phyloP scores from a whole-genome alignment of 2,888 invertebrate species.

The Xanthia togata region DNA sequence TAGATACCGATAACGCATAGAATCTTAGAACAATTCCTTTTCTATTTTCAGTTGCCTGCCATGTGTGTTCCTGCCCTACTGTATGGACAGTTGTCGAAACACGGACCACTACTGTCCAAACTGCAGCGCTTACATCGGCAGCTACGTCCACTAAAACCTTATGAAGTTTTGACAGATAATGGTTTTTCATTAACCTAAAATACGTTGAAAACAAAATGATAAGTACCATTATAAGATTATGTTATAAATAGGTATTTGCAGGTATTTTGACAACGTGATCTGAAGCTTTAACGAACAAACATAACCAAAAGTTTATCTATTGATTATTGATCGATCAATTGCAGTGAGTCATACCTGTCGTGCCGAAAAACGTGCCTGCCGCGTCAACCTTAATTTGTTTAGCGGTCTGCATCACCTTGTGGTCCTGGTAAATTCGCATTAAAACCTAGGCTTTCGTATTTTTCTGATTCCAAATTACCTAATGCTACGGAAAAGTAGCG shows the following conservation, averaged over 20 bases:
- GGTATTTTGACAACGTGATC: background rate
- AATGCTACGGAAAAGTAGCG: too few relatives aligned
- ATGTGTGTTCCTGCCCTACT: conserved; percentile 90
- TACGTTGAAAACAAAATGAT: background rate
- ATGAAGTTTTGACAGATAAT: background rate
- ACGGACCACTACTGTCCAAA: conserved; percentile 56
- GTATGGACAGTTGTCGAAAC: conserved; percentile 88
- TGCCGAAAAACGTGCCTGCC: background rate
- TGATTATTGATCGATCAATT: background rate
- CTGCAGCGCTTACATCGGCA: conserved; percentile 88
- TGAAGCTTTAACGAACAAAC: background rate
- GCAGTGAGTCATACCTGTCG: background rate
- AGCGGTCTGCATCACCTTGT: too few relatives aligned
- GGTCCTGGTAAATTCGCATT: too few relatives aligned
- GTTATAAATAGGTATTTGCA: background rate
- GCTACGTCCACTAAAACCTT: conserved; percentile 69
- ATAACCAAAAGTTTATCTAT: too few relatives aligned
- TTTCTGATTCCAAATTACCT: too few relatives aligned
- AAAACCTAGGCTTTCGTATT: too few relatives aligned
- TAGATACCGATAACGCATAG: background rate
- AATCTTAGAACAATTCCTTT: background rate
- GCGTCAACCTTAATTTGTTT: too few relatives aligned
- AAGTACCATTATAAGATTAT: background rate
- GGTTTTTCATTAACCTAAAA: background rate
- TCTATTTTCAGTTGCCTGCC: conserved; percentile 86